phyloP scores from a whole-genome alignment of 23 tunicate species.

The Styela plicata region DNA sequence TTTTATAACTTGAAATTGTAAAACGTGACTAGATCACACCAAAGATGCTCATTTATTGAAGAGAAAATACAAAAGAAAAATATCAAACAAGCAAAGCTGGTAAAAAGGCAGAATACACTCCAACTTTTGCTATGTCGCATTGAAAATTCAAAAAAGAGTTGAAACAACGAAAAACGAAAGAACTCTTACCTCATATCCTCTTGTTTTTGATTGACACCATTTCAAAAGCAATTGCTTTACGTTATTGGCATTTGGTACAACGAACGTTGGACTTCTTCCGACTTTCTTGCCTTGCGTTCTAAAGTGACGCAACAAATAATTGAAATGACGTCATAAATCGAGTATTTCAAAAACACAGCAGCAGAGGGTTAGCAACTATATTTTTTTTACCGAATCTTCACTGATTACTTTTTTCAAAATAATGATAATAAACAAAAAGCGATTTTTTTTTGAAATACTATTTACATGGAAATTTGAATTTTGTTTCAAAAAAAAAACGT shows the following conservation, averaged over 20 bases:
- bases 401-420: too few species aligned
- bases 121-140: too few species aligned
- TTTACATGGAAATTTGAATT: background rate
- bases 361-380: too few species aligned
- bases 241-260: slow-evolving; percentile 93
- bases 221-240: slow-evolving; percentile 89
- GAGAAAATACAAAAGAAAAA: background rate
- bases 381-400: too few species aligned
- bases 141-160: background rate
- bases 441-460: too few species aligned
- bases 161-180: background rate
- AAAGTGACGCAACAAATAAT: slow-evolving; percentile 4
- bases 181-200: slow-evolving; percentile 60
- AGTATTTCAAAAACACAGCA: too few species aligned
- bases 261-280: slow-evolving; percentile 78
- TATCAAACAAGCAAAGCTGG: too few species aligned
- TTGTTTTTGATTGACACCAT: slow-evolving; percentile 93
- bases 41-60: background rate
- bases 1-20: too few species aligned
- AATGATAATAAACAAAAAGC: background rate
- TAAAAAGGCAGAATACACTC: too few species aligned
- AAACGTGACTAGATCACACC: too few species aligned
- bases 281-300: slow-evolving; percentile 57
- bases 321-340: too few species aligned
- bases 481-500: background rate